Conservation (phyloP, 2,888 invertebrate species). For the Trypoxylon attenuatum region DNA sequence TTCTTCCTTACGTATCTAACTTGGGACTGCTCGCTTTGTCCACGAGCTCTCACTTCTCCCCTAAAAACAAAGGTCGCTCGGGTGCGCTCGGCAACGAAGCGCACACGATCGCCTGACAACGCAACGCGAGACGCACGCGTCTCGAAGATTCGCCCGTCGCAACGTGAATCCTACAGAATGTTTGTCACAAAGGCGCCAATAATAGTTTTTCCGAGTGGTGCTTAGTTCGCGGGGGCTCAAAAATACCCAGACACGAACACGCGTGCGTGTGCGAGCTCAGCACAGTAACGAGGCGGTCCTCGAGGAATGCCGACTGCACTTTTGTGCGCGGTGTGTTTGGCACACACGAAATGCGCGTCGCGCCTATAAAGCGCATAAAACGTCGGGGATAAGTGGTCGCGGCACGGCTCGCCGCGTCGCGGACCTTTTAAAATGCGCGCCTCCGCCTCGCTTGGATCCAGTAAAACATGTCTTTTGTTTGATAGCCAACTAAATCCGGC, state of each 20-base stretch:
- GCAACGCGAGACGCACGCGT: background rate
- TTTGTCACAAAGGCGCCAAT: background rate
- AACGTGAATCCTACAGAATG: background rate
- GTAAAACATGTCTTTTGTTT: constrained; percentile 74
- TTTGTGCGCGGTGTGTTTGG: constrained; percentile 60
- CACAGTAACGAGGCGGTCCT: constrained; percentile 46
- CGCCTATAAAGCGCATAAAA: constrained; percentile 61
- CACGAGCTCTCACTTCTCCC: too few relatives aligned
- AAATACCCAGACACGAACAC: background rate
- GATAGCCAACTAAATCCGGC: constrained; percentile 74
- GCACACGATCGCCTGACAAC: background rate
- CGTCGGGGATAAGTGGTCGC: constrained; percentile 59
- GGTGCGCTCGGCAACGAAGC: too few relatives aligned
- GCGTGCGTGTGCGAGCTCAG: too few relatives aligned
- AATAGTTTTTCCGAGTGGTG: background rate
- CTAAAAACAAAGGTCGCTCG: too few relatives aligned
- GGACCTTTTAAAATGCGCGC: constrained; percentile 62
- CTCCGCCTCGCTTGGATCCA: constrained; percentile 65
- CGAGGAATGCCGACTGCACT: constrained; percentile 57
- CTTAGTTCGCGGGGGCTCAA: background rate
- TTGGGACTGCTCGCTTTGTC: too few relatives aligned
- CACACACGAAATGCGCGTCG: constrained; percentile 61
- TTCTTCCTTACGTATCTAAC: too few relatives aligned
- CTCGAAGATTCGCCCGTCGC: too few relatives aligned
- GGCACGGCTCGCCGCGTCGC: constrained; percentile 45